These are phyloP conservation scores for Tichodroma muraria DNA, from an alignment of 2,113 vertebrate genomes.

Conservation along the genomic window DNA sequence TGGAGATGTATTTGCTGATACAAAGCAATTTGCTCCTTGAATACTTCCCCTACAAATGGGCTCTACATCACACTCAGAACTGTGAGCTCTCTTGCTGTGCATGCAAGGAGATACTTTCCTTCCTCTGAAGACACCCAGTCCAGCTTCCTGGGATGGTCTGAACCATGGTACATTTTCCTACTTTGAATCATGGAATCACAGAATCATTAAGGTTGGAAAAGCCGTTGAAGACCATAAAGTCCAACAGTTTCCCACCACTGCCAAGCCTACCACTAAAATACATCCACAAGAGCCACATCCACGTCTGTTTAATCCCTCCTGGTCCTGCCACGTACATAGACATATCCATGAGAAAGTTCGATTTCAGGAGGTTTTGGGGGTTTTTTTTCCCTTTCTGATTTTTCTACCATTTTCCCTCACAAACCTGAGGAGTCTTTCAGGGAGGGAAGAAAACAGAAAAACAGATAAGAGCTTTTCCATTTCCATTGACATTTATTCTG, in stretches of 20 bases:
- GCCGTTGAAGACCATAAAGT: neutral
- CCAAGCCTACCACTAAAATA: neutral
- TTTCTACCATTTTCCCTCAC: neutral
- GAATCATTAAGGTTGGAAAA: neutral
- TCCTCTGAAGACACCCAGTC: neutral
- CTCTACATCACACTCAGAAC: neutral
- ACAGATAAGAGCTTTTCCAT: neutral
- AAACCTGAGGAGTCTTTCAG: neutral
- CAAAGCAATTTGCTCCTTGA: neutral
- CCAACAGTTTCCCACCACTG: neutral
- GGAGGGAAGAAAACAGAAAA: neutral
- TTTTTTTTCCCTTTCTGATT: neutral
- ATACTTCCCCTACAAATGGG: neutral
- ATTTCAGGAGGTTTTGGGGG: neutral
- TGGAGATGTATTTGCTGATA: neutral
- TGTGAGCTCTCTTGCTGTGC: neutral
- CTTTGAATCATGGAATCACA: neutral
- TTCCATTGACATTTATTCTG: conserved; percentile 5
- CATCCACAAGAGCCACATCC: neutral
- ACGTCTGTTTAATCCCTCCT: neutral
- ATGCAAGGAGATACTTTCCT: neutral
- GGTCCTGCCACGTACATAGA: accelerated
- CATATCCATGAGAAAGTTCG: neutral
- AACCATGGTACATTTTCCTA: neutral
- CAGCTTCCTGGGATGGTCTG: neutral